phyloP scores from a whole-genome alignment of 2,797 vertebrate species.

The Clarias fuscus region DNA sequence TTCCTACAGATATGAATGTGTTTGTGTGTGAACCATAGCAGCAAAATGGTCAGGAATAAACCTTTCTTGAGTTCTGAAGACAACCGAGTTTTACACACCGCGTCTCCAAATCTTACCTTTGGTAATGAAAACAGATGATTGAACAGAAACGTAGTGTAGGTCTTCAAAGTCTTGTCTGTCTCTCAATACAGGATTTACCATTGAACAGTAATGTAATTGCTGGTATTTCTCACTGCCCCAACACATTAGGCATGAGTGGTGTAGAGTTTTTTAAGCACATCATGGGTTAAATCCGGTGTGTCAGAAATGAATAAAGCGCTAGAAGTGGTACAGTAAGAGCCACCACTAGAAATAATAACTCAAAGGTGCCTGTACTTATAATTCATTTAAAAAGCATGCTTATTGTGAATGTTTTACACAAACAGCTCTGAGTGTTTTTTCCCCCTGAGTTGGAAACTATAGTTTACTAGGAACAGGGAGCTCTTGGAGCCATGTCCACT shows the following conservation, averaged over 20 bases:
- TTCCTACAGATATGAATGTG: not conserved
- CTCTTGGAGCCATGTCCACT: conserved; percentile 1
- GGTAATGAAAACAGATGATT: not conserved
- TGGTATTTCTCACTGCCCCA: not conserved
- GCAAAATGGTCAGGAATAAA: not conserved
- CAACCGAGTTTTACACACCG: not conserved
- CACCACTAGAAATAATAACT: too few relatives aligned
- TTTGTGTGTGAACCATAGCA: not conserved
- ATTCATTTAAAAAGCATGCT: not conserved
- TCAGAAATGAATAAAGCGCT: not conserved
- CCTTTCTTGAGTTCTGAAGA: not conserved
- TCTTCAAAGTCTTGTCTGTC: not conserved
- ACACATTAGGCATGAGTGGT: not conserved
- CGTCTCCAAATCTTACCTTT: not conserved
- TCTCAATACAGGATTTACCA: not conserved
- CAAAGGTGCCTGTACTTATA: not conserved
- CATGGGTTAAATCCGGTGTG: not conserved
- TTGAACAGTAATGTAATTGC: not conserved
- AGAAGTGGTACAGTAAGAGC: not conserved
- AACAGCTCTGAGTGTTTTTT: not conserved
- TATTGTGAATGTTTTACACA: not conserved
- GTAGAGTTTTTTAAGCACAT: not conserved
- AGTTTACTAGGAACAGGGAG: not conserved
- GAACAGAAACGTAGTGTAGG: not conserved
- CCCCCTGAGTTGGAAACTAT: not conserved